Evolutionary conservation across 1,140 invertebrate genomes (phyloP), one percentile per base, ranked within the genome.

Genomic region (Sesamia nonagrioides): DNA sequence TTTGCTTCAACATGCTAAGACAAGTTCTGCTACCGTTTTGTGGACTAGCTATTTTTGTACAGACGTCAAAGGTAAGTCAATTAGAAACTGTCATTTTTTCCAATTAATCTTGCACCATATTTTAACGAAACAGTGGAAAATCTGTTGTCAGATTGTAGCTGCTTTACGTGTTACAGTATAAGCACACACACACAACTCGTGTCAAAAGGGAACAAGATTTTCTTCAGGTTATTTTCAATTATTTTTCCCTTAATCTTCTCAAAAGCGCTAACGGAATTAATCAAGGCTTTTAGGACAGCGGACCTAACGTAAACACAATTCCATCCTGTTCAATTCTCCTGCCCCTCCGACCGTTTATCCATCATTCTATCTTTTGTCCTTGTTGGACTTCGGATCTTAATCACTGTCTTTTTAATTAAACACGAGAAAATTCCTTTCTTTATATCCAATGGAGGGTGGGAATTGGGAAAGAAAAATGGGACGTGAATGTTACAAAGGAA

Each of bases 341-440:
- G 63, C 42, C 63, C 42, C 42, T 50, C 42, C 18, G 42, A 45
- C 18, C 60, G 37, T 63, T 63, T 63, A 63, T 63, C 63, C 63
- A 48, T 68, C 63, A 45, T 68, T 48, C 63, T 33, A 45, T 68
- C 63, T 68, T 68, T 68, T 68, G 63, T 68, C 63, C 48, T 68
- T 48, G 42, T 68, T 68, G 21, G 63, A 48, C 63, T 6, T 50
- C 18, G 18, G 63, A 68, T 68, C 63, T 68, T 68, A 68, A 68
- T 68, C 63, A 68, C 63, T 42, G 63, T 68, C 63, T 68, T 68
- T 68, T 68, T 68, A 68, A 68, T 68, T 68, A 68, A 68, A 68
- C 63, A 68, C 21, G 63, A 68, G 63, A 50, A 68, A 42, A 42
- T 63, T 68, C 35, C 63, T 68, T 48, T 68, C 63, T 68, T 48